Percentiles rank a stretch among this genome's conserved stretches.
These are phyloP conservation scores for Galerucella pusilla DNA, from an alignment of 2,888 invertebrate genomes.

Conservation along the genomic window DNA sequence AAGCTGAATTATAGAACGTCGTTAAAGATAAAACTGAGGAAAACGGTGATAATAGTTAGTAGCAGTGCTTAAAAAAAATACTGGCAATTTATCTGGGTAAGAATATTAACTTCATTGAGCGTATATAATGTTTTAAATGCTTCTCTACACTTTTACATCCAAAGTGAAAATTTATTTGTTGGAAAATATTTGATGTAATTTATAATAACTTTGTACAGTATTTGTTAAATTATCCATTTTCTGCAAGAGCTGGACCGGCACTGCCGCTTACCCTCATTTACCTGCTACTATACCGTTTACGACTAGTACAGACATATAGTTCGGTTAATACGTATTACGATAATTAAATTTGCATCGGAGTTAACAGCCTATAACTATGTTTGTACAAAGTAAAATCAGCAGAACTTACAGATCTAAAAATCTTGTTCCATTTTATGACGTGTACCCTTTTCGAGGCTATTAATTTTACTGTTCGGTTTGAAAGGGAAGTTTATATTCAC, in stretches of 20 bases:
- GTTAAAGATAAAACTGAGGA: background rate
- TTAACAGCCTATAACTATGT: too few species aligned
- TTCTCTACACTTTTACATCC: background rate
- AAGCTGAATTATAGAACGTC: background rate
- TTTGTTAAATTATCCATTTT: too few species aligned
- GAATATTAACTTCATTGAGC: slow-evolving; percentile 19
- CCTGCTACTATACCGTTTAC: too few species aligned
- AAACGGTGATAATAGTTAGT: background rate
- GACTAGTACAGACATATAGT: too few species aligned
- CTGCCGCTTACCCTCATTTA: too few species aligned
- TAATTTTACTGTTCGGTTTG: background rate
- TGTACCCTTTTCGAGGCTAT: background rate
- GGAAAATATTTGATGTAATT: too few species aligned
- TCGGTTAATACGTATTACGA: too few species aligned
- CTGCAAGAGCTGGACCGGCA: too few species aligned
- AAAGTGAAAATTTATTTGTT: background rate
- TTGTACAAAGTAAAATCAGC: too few species aligned
- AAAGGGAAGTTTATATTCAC: background rate
- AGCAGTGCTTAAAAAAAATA: slow-evolving; percentile 4
- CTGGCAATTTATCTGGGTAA: slow-evolving; percentile 13
- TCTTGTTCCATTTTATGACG: background rate
- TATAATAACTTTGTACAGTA: too few species aligned
- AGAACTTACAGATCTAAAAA: too few species aligned
- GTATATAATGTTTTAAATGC: slow-evolving; percentile 9
- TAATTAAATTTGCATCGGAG: too few species aligned